Percentiles rank a stretch among this genome's conserved stretches.
Evolutionary conservation across 2,113 vertebrate genomes (phyloP).

Genomic region (Struthio camelus): DNA sequence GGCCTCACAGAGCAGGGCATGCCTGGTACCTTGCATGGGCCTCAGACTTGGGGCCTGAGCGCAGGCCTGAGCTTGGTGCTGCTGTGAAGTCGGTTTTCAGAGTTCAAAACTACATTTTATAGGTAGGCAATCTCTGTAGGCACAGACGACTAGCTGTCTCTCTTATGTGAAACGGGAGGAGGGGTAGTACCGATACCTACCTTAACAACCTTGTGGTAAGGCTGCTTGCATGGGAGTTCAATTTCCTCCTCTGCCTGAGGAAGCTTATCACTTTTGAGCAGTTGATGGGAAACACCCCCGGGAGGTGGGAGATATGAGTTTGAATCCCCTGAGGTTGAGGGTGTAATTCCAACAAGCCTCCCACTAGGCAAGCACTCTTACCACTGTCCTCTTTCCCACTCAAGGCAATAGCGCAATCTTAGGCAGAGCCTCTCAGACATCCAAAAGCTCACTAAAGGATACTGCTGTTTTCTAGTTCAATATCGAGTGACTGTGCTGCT

Average conservation of each 20-base stretch:
- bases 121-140: background rate
- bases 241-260: background rate
- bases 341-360: background rate
- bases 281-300: background rate
- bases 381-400: background rate
- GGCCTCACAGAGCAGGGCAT: too few species aligned
- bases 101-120: too few species aligned
- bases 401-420: background rate
- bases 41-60: too few species aligned
- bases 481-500: background rate
- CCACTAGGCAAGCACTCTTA: rapidly evolving
- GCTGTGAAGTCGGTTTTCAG: too few species aligned
- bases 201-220: background rate
- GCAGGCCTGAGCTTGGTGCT: too few species aligned
- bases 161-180: background rate
- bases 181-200: background rate
- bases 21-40: too few species aligned
- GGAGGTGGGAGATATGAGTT: background rate
- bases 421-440: background rate
- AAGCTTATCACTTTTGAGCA: background rate
- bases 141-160: background rate
- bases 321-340: background rate
- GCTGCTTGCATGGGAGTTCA: background rate
- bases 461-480: too few species aligned
- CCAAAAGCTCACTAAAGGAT: background rate